Evolutionary conservation across 2,888 invertebrate genomes (phyloP).

Genomic region (Lasioglossum villosulum): DNA sequence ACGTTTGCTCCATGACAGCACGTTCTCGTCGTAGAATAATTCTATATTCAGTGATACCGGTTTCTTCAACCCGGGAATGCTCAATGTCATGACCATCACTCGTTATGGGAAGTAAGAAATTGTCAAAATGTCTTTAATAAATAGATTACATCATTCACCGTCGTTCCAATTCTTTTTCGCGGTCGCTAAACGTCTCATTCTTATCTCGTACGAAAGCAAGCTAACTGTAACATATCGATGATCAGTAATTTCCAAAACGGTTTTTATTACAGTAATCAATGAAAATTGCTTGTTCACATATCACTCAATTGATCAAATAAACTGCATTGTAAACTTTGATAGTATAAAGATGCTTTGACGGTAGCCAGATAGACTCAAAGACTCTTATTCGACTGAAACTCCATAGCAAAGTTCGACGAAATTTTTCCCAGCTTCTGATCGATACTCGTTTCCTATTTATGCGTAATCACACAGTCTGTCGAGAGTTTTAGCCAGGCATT

Average conservation of each 20-base stretch:
- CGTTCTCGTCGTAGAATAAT: conserved; percentile 54
- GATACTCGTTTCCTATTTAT: conserved; percentile 56
- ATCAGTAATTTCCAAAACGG: background rate
- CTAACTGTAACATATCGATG: background rate
- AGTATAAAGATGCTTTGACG: background rate
- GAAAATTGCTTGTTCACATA: background rate
- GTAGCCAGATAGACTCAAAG: background rate
- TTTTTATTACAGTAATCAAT: background rate
- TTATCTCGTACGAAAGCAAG: background rate
- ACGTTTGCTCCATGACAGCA: conserved; percentile 63
- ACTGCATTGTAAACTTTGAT: background rate
- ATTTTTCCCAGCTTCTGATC: conserved; percentile 21
- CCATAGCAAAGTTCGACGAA: background rate
- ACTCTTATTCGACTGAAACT: background rate
- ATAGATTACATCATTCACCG: background rate
- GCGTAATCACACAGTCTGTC: conserved; percentile 39
- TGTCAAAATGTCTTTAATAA: background rate
- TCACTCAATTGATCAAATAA: too few relatives aligned
- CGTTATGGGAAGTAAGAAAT: background rate
- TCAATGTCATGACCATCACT: background rate
- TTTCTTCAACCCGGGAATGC: conserved; percentile 20
- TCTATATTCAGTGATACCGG: conserved; percentile 34
- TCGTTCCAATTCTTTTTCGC: background rate
- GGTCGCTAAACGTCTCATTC: background rate
- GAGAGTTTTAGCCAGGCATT: conserved; percentile 17